A percentile compares a stretch with the other conserved stretches of the same genome.
phyloP scores from a whole-genome alignment of 2,113 vertebrate genomes.

The Pogonocichla stellata region DNA sequence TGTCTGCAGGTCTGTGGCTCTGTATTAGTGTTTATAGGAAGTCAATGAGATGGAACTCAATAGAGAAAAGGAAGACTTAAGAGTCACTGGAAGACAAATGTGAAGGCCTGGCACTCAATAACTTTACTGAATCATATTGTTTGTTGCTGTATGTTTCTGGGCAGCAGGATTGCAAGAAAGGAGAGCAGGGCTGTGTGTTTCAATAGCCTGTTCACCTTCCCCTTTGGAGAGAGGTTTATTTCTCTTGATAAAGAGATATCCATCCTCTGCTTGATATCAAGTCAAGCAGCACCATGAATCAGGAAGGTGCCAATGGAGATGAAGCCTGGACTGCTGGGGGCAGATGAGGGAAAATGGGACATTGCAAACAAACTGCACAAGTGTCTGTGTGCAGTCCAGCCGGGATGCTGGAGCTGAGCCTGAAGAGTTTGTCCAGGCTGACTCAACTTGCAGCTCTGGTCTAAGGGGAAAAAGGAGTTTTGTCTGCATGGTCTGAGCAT shows the following conservation, averaged over 20 bases:
- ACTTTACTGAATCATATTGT: slow-evolving; percentile 61
- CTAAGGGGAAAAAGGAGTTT: not conserved
- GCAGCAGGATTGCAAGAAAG: not conserved
- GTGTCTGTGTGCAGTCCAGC: not conserved
- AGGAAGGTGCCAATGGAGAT: not conserved
- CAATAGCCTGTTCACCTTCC: not conserved
- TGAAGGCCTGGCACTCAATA: slow-evolving; percentile 64
- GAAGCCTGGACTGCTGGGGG: not conserved
- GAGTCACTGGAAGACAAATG: slow-evolving; percentile 73
- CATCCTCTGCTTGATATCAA: not conserved
- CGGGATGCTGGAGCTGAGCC: not conserved
- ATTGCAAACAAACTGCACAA: not conserved
- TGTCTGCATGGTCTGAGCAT: not conserved
- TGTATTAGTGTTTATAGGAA: slow-evolving; percentile 73
- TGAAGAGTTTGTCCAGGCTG: not conserved
- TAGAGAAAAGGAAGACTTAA: slow-evolving; percentile 63
- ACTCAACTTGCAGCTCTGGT: not conserved
- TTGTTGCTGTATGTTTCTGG: slow-evolving; percentile 6
- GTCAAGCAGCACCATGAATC: not conserved
- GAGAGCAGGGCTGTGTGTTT: not conserved
- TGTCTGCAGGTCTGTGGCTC: slow-evolving; percentile 54
- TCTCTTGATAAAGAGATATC: not conserved
- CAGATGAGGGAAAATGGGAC: not conserved
- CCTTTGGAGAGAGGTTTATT: not conserved
- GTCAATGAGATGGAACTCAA: slow-evolving; percentile 74